phyloP scores from a whole-genome alignment of 2,797 vertebrate genomes.

The Cyprinodon diabolis region DNA sequence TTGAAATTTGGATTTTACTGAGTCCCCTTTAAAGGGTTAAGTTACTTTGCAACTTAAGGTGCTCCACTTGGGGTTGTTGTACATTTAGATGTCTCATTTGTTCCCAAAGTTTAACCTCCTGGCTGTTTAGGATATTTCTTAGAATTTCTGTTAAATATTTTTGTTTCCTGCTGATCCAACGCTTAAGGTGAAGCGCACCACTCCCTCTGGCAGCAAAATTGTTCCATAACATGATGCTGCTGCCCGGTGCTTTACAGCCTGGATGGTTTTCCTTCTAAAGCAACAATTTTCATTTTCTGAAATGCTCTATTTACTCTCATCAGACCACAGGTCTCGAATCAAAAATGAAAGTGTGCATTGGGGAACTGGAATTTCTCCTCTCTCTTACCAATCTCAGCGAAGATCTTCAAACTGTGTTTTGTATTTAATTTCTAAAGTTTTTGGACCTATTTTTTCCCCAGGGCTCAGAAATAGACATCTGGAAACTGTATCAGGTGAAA shows the following conservation, averaged over 20 bases:
- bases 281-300: too few species aligned
- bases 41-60: neutral
- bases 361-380: too few species aligned
- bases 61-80: too few species aligned
- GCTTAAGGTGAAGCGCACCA: neutral
- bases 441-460: too few species aligned
- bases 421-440: too few species aligned
- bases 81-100: neutral
- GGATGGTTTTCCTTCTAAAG: neutral
- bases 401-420: too few species aligned
- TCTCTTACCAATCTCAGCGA: too few species aligned
- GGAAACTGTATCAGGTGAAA: neutral
- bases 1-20: too few species aligned
- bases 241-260: neutral
- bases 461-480: neutral
- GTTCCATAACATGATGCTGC: neutral
- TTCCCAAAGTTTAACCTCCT: neutral
- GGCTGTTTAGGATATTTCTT: neutral
- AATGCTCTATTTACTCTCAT: too few species aligned
- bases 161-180: neutral
- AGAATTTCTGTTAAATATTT: neutral
- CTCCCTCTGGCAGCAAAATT: neutral
- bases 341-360: too few species aligned
- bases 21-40: neutral
- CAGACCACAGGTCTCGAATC: too few species aligned